Conservation (phyloP, 2,797 vertebrate genomes). For the Malurus leucopterus region DNA sequence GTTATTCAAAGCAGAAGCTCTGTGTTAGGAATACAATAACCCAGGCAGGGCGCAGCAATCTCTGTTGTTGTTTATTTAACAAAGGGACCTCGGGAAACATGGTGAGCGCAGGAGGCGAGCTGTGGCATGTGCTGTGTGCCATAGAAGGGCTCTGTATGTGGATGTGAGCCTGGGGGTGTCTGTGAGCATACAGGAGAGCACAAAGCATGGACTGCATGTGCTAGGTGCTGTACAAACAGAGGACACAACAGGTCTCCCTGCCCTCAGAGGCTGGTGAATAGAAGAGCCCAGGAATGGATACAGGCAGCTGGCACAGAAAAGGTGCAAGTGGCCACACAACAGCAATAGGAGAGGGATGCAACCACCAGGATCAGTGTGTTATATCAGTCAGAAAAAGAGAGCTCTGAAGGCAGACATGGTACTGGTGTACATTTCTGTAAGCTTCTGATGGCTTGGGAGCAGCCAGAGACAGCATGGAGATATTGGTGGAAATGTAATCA, state of each 20-base stretch:
- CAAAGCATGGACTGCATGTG: neutral
- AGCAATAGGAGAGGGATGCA: neutral
- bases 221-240: neutral
- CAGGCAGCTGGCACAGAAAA: neutral
- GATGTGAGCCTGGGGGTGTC: neutral
- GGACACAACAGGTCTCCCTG: neutral
- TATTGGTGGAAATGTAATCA: neutral
- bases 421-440: neutral
- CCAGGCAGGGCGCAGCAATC: neutral
- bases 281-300: neutral
- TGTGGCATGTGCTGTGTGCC: neutral
- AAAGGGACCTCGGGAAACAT: slow-evolving; percentile 9
- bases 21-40: slow-evolving; percentile 4
- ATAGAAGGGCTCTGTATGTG: neutral
- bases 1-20: slow-evolving; percentile 18
- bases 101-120: neutral
- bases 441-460: neutral
- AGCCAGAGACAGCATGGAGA: neutral
- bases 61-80: slow-evolving; percentile 27
- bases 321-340: neutral
- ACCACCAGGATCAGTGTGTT: neutral
- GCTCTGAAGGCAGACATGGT: neutral
- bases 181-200: neutral
- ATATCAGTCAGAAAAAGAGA: neutral
- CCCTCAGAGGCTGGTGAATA: neutral